These are phyloP conservation scores for Himalopsyche japonica DNA, from an alignment of 2,888 invertebrate genomes.

Conservation along the genomic window DNA sequence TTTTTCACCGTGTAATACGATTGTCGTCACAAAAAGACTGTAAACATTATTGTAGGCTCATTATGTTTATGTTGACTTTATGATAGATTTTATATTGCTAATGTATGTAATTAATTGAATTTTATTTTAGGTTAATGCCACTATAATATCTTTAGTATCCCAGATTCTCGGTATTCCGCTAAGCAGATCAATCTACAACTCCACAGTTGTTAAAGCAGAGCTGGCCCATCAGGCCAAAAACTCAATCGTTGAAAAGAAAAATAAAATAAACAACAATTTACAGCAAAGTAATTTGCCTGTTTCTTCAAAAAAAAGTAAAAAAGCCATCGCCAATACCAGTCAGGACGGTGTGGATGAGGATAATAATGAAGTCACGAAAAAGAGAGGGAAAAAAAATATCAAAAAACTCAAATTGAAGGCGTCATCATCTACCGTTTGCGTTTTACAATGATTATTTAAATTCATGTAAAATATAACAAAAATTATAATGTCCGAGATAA, in stretches of 20 bases:
- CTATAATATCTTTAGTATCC: slow-evolving; percentile 72
- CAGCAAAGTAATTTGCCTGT: slow-evolving; percentile 29
- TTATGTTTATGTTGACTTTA: too few relatives aligned
- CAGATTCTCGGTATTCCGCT: slow-evolving; percentile 68
- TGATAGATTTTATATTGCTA: too few relatives aligned
- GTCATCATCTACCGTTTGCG: slow-evolving; percentile 57
- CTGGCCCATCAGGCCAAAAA: slow-evolving; percentile 47
- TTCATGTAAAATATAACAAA: not conserved
- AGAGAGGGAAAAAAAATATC: slow-evolving; percentile 47
- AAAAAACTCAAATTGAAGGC: slow-evolving; percentile 51
- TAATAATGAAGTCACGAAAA: slow-evolving; percentile 44
- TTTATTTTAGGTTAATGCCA: slow-evolving; percentile 61
- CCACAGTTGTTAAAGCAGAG: slow-evolving; percentile 67
- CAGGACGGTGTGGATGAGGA: slow-evolving; percentile 37
- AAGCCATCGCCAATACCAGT: slow-evolving; percentile 38
- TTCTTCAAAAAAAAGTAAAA: slow-evolving; percentile 45
- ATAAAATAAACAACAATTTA: not conserved
- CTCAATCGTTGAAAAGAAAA: slow-evolving; percentile 10
- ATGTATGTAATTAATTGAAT: too few relatives aligned
- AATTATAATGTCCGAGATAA: not conserved
- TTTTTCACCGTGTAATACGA: too few relatives aligned
- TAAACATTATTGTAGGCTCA: too few relatives aligned
- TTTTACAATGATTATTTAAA: slow-evolving; percentile 52
- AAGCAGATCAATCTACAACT: slow-evolving; percentile 64
- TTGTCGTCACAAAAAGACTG: too few relatives aligned